Evolutionary conservation across 2,797 vertebrate genomes (phyloP), one percentile per base, ranked within the genome.

Genomic region (Anisognathus igniventris): DNA sequence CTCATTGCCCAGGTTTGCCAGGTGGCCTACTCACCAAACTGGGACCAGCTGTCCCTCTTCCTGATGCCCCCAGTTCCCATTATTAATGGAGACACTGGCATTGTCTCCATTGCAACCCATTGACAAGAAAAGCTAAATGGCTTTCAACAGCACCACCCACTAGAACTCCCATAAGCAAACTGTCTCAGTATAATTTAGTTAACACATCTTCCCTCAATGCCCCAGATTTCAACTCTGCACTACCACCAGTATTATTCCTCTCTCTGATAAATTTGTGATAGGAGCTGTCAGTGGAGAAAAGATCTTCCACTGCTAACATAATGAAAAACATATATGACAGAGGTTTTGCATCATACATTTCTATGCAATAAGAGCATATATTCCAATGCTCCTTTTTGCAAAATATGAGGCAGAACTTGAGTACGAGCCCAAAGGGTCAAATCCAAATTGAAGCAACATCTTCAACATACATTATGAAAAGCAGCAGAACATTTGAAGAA

Each of bases 211-310:
- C 66, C 50, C 73, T 50, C 58, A 7, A 15, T 3, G 3, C 39
- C 50, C 78, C 67, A 90, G 7, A 81, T 73, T 70, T 75, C 57
- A 87, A 17, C 79, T 67, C 48, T 85, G 44, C 58, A 18, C 40
- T 28, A 53, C 44, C 61, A 87, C 66, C 47, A 37, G 31, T 21
- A 67, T 56, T 72, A 79, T 91, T 85, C 56, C 54, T 90, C 77
- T 90, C 60, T 74, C 93, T 44, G 47, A 86, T 23, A 86, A 66
- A 91, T 73, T 53, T 83, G 45, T 92, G 68, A 90, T 72, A 91
- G 73, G 83, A 84, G 33, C 61, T 81, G 81, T 65, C 95, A 91
- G 74, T 15, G 39, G 25, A 78, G 61, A 68, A 66, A 73, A 68
- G 47, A 60, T 53, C 68, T 83, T 91, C 76, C 60, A 82, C 22